These are phyloP conservation scores for Drosophila birchii DNA, from an alignment of 2,888 invertebrate species.

Conservation along the genomic window DNA sequence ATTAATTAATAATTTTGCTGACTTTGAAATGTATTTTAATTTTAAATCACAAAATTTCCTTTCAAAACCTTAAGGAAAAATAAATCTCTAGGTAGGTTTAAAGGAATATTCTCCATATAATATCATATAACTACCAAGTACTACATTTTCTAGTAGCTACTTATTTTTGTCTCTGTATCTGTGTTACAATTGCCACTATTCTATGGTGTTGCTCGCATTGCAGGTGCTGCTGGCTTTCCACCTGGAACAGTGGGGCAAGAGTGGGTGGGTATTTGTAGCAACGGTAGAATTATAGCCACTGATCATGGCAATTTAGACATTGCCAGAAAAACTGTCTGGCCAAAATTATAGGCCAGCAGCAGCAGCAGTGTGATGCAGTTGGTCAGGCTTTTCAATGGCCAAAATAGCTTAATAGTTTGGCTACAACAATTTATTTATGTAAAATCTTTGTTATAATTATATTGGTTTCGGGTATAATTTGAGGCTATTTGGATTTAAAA, in stretches of 20 bases:
- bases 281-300: conserved; percentile 16
- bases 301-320: conserved; percentile 27
- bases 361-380: neutral
- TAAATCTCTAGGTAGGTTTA: neutral
- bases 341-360: conserved; percentile 13
- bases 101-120: rapidly evolving
- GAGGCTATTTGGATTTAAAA: neutral
- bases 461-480: neutral
- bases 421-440: too few species aligned
- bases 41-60: neutral
- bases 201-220: conserved; percentile 7
- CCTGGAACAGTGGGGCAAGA: conserved; percentile 41
- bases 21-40: neutral
- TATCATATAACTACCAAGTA: neutral
- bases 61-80: rapidly evolving
- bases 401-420: neutral
- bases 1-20: neutral
- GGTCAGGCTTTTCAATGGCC: conserved; percentile 7
- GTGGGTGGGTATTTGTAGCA: neutral
- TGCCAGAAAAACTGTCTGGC: conserved; percentile 8
- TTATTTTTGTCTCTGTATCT: neutral
- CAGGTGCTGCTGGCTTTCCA: conserved; percentile 44
- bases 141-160: neutral
- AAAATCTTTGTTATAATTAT: neutral
- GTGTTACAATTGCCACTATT: conserved; percentile 16